These are phyloP conservation scores for Grammomys dolichurus DNA, from an alignment of 2,113 vertebrate species.

Conservation along the genomic window DNA sequence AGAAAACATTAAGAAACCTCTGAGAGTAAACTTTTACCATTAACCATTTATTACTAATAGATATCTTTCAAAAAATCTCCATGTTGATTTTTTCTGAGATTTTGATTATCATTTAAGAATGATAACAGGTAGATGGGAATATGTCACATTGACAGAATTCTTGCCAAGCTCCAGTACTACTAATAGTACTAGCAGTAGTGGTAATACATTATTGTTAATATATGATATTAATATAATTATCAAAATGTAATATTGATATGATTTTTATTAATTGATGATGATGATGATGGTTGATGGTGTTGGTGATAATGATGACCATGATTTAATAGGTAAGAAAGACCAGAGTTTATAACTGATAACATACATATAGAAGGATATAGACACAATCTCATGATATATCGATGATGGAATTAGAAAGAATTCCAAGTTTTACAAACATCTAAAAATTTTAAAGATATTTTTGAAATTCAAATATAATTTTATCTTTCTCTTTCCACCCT, in stretches of 20 bases:
- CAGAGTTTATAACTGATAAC: neutral
- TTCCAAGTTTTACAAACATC: neutral
- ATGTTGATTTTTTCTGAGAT: neutral
- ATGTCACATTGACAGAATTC: too few species aligned
- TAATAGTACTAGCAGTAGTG: neutral
- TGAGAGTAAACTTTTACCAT: neutral
- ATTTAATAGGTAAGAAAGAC: neutral
- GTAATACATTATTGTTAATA: too few species aligned
- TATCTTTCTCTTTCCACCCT: neutral
- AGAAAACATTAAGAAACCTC: neutral
- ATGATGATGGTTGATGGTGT: too few species aligned
- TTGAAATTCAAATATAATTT: neutral
- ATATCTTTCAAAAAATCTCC: neutral
- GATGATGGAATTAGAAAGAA: neutral
- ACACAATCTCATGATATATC: neutral
- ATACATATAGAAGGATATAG: neutral
- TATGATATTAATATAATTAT: too few species aligned
- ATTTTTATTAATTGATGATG: too few species aligned
- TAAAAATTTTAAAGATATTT: neutral
- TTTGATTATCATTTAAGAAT: neutral
- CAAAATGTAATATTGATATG: too few species aligned
- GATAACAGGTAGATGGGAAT: accelerated
- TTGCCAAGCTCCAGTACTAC: neutral
- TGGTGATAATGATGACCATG: too few species aligned
- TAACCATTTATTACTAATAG: neutral